phyloP scores from a whole-genome alignment of 2,113 vertebrate genomes.

The Callopanchax toddi region DNA sequence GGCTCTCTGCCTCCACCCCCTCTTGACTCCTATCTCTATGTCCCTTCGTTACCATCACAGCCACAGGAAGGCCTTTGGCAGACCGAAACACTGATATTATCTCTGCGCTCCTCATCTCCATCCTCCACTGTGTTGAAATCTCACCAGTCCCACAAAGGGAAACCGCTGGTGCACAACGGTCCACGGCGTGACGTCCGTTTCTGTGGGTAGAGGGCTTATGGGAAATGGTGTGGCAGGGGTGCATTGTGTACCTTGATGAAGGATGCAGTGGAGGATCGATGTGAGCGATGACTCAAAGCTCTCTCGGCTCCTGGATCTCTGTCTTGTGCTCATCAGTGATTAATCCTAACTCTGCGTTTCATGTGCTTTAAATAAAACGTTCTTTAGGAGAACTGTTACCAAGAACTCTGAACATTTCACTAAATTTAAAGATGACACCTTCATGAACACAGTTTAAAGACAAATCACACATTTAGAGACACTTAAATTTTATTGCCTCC shows the following conservation, averaged over 20 bases:
- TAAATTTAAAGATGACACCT: too few species aligned
- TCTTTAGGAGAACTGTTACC: too few species aligned
- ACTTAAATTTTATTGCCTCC: slow-evolving; percentile 40
- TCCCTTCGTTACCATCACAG: slow-evolving; percentile 71
- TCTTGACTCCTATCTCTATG: slow-evolving; percentile 67
- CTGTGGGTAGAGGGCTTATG: slow-evolving; percentile 62
- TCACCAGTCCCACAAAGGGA: slow-evolving; percentile 78
- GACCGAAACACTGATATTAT: slow-evolving; percentile 78
- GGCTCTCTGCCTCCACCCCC: slow-evolving; percentile 37
- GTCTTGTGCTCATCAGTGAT: too few species aligned
- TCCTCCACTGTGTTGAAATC: slow-evolving; percentile 82
- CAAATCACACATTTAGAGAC: slow-evolving; percentile 16
- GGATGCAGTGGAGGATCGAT: slow-evolving; percentile 18
- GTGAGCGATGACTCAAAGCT: background rate
- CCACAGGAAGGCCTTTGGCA: slow-evolving; percentile 83
- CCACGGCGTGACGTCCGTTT: slow-evolving; percentile 69
- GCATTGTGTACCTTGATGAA: slow-evolving; percentile 28
- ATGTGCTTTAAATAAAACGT: too few species aligned
- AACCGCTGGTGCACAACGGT: slow-evolving; percentile 75
- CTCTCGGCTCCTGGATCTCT: too few species aligned
- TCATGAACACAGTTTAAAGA: background rate
- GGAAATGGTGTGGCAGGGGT: slow-evolving; percentile 59
- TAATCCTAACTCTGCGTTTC: too few species aligned
- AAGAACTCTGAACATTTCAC: too few species aligned
- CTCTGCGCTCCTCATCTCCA: slow-evolving; percentile 72